Evolutionary conservation across 2,113 vertebrate species (phyloP).

Genomic region (Amblyopsis rosae): DNA sequence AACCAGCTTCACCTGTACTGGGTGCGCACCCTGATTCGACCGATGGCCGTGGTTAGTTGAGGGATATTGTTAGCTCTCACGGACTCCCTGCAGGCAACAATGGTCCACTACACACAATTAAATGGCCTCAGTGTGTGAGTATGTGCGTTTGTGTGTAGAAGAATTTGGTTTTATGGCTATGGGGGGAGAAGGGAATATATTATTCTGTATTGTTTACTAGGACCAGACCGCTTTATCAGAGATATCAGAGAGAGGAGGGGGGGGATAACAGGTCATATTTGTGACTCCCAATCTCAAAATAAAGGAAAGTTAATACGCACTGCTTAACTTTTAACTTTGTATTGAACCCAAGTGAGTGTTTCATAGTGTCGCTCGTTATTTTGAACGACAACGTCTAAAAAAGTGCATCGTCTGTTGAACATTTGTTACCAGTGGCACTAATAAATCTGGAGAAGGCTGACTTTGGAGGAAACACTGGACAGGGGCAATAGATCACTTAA

Average conservation of each 20-base stretch:
- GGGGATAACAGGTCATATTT: not conserved
- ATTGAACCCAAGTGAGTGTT: not conserved
- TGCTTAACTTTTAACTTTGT: not conserved
- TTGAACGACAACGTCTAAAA: too few species aligned
- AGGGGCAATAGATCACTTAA: conserved; percentile 42
- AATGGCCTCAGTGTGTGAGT: conserved; percentile 22
- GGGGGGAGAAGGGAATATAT: not conserved
- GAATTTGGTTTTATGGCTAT: conserved; percentile 14
- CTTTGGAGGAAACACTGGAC: conserved; percentile 31
- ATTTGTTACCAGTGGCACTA: conserved; percentile 36
- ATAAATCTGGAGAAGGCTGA: conserved; percentile 26
- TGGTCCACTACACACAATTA: conserved; percentile 51
- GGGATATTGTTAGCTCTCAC: conserved; percentile 62
- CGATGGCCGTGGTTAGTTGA: conserved; percentile 39
- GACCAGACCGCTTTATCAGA: not conserved
- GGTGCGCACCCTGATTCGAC: conserved; percentile 25
- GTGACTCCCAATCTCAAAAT: not conserved
- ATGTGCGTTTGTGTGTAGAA: conserved; percentile 12
- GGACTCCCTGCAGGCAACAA: conserved; percentile 44
- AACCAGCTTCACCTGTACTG: conserved; percentile 54
- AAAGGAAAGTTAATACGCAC: too few species aligned
- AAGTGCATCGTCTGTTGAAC: not conserved
- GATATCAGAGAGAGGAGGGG: not conserved
- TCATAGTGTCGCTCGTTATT: not conserved
- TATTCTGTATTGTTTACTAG: conserved; percentile 11